phyloP scores from a whole-genome alignment of 2,797 vertebrate species.

The Esox lucius region DNA sequence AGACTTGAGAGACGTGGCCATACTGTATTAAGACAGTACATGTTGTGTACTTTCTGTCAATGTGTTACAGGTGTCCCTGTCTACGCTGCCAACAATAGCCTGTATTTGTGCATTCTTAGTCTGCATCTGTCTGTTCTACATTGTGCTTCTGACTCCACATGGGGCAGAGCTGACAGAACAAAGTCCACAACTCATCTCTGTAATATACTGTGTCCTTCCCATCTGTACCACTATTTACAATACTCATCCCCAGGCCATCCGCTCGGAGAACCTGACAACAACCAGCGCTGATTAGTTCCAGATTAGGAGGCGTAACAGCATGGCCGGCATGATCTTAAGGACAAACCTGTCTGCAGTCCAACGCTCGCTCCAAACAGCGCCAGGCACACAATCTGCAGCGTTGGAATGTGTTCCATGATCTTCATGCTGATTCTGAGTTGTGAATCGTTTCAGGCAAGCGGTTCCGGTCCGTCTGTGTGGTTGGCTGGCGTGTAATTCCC shows the following conservation, averaged over 20 bases:
- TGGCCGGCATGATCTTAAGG: slow-evolving; percentile 5
- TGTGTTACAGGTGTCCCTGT: neutral
- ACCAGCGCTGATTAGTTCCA: slow-evolving; percentile 15
- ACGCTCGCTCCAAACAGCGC: slow-evolving; percentile 71
- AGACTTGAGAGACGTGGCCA: too few species aligned
- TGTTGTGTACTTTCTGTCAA: neutral
- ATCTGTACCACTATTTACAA: neutral
- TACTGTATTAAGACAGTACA: neutral
- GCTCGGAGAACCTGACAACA: slow-evolving; percentile 5
- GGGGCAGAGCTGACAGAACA: neutral
- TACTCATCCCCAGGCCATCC: neutral
- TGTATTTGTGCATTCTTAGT: too few species aligned
- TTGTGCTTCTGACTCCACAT: neutral
- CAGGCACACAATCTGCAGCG: slow-evolving; percentile 74
- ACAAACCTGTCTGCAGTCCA: slow-evolving; percentile 79
- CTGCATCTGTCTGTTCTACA: neutral
- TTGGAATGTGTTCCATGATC: slow-evolving; percentile 75
- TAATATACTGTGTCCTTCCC: neutral
- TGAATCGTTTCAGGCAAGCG: slow-evolving; percentile 50
- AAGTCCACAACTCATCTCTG: neutral
- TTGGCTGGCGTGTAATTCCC: neutral
- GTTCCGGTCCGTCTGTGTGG: slow-evolving; percentile 37
- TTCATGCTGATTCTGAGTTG: slow-evolving; percentile 79
- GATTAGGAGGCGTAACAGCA: slow-evolving; percentile 1
- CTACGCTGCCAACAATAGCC: neutral